A percentile compares a stretch with the other conserved stretches of the same genome.
Evolutionary conservation across 2,113 vertebrate genomes (phyloP).

Genomic region (Cynoglossus semilaevis): DNA sequence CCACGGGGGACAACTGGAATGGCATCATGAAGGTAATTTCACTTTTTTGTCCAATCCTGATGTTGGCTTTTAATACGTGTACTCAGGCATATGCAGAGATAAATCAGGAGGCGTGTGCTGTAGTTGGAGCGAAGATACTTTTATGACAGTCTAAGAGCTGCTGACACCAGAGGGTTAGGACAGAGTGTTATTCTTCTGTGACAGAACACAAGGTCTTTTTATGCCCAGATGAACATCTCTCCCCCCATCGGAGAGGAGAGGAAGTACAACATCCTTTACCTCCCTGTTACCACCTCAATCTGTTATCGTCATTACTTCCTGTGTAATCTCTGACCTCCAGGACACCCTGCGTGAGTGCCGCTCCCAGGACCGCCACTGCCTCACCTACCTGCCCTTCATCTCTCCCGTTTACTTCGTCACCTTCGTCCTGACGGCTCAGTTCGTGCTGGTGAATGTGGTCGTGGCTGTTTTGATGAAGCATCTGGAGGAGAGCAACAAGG

Average conservation of each 20-base stretch:
- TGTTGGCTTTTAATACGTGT: constrained; percentile 8
- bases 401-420: constrained; percentile 97
- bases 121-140: constrained; percentile 44
- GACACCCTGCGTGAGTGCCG: constrained; percentile 92
- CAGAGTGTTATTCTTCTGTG: constrained; percentile 39
- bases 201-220: constrained; percentile 33
- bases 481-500: constrained; percentile 97
- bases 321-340: constrained; percentile 61
- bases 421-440: constrained; percentile 96
- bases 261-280: constrained; percentile 2
- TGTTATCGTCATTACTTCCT: constrained; percentile 12
- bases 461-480: constrained; percentile 99
- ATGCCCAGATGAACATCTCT: constrained; percentile 39
- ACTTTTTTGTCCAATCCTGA: constrained; percentile 1
- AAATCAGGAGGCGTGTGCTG: constrained; percentile 18
- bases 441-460: constrained; percentile 96
- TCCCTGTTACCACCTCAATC: constrained; percentile 4
- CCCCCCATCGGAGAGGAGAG: constrained; percentile 49
- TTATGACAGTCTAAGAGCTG: constrained; percentile 55
- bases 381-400: constrained; percentile 91
- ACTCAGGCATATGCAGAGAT: not conserved
- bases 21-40: constrained; percentile 95
- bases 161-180: constrained; percentile 38
- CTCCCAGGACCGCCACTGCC: constrained; percentile 88
- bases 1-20: constrained; percentile 98